Evolutionary conservation across 2,797 vertebrate genomes (phyloP).

Genomic region (Aythya fuligula): DNA sequence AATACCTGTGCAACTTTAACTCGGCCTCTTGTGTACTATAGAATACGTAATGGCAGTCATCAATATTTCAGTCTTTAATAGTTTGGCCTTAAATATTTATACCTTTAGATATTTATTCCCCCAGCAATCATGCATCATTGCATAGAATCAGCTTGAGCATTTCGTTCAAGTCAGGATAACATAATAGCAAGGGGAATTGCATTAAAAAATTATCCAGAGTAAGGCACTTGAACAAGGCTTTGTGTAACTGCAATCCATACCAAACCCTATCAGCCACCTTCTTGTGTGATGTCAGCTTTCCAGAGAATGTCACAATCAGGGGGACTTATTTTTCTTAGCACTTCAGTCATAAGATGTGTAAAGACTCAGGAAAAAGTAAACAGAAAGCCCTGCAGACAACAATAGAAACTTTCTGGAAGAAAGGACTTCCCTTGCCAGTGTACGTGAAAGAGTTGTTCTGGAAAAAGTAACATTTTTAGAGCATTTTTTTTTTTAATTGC

Average conservation of each 20-base stretch:
- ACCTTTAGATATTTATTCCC: not conserved
- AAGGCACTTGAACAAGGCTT: not conserved
- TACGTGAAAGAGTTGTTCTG: not conserved
- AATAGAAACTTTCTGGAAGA: not conserved
- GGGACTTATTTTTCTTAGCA: not conserved
- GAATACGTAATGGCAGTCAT: not conserved
- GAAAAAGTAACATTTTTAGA: not conserved
- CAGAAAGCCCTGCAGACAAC: not conserved
- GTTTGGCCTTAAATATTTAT: not conserved
- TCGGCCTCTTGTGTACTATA: not conserved
- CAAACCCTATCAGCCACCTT: not conserved
- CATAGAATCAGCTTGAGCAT: not conserved
- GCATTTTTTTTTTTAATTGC: too few relatives aligned
- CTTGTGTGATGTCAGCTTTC: not conserved
- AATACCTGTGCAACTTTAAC: not conserved
- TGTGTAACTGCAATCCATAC: not conserved
- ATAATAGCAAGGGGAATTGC: not conserved
- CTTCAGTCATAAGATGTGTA: not conserved
- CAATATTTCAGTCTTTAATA: not conserved
- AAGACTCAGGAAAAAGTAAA: not conserved
- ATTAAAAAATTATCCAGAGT: not conserved
- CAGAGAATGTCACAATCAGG: not conserved
- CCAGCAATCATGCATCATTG: not conserved
- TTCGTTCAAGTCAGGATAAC: not conserved
- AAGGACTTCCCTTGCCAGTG: not conserved